These are phyloP conservation scores for Heliconius congener DNA, from an alignment of 1,140 invertebrate genomes.

Conservation along the genomic window DNA sequence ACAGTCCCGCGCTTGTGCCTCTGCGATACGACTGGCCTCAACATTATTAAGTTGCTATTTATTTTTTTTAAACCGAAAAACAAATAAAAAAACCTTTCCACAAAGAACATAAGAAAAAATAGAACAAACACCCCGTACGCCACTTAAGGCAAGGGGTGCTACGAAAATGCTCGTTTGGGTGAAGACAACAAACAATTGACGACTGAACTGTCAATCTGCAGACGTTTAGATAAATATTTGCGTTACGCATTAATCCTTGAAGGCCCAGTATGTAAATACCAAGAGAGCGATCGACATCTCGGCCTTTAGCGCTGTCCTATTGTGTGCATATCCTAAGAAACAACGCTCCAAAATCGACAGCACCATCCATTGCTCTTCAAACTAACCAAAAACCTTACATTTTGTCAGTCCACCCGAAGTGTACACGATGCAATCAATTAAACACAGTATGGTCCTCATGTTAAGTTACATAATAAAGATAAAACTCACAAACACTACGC, in stretches of 20 bases:
- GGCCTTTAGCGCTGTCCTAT: slow-evolving; percentile 45
- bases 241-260: slow-evolving; percentile 78
- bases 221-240: slow-evolving; percentile 80
- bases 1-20: no score
- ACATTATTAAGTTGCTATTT: no score
- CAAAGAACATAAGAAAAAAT: slow-evolving; percentile 39
- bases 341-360: slow-evolving; percentile 30
- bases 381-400: slow-evolving; percentile 9
- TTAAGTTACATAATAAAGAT: slow-evolving; percentile 42
- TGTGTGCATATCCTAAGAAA: slow-evolving; percentile 36
- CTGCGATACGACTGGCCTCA: no score
- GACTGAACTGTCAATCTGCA: slow-evolving; percentile 79
- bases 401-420: slow-evolving; percentile 39
- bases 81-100: background rate
- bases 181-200: slow-evolving; percentile 81
- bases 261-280: slow-evolving; percentile 65
- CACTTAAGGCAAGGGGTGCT: slow-evolving; percentile 78
- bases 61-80: background rate
- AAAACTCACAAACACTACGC: slow-evolving; percentile 56
- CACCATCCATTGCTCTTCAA: slow-evolving; percentile 43
- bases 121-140: slow-evolving; percentile 60
- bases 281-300: slow-evolving; percentile 69
- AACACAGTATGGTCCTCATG: slow-evolving; percentile 23
- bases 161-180: slow-evolving; percentile 75
- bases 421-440: slow-evolving; percentile 28